A percentile compares a stretch with the other conserved stretches of the same genome.
These are phyloP conservation scores for Catostylus mosaicus DNA, from an alignment of 30 jellyfish, hydroid and myxozoan species.

Conservation along the genomic window DNA sequence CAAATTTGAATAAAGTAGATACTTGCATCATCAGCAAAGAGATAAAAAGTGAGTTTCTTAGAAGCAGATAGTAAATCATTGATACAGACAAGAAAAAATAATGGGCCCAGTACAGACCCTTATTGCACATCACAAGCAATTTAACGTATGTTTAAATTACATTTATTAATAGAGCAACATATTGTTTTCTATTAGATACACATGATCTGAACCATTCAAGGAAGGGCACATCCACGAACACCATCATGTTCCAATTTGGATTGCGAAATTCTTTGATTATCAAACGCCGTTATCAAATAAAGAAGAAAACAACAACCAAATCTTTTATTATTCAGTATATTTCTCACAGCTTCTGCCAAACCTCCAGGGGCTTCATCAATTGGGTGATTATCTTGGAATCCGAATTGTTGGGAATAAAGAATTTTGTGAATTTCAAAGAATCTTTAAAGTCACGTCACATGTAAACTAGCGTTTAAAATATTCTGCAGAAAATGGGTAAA, in stretches of 20 bases:
- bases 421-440: too few relatives aligned
- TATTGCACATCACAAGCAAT: slow-evolving; percentile 17
- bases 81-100: slow-evolving; percentile 30
- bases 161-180: background rate
- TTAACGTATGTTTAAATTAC: background rate
- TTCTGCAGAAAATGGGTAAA: too few relatives aligned
- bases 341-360: slow-evolving; percentile 28
- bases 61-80: slow-evolving; percentile 39
- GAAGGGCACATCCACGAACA: slow-evolving; percentile 39
- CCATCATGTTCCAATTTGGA: slow-evolving; percentile 28
- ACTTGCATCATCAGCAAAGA: slow-evolving; percentile 52
- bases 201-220: slow-evolving; percentile 32
- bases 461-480: too few relatives aligned
- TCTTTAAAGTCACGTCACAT: too few relatives aligned
- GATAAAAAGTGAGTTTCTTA: slow-evolving; percentile 32
- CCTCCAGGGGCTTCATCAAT: slow-evolving; percentile 29
- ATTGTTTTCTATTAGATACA: background rate
- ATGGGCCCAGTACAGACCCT: slow-evolving; percentile 43
- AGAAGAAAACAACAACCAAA: background rate
- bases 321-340: slow-evolving; percentile 40
- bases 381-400: slow-evolving; percentile 22
- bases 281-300: slow-evolving; percentile 26
- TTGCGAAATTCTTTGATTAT: background rate
- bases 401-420: too few relatives aligned
- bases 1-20: slow-evolving; percentile 23